Evolutionary conservation across 1,140 invertebrate species (phyloP).

Genomic region (Pseudachorutes palmiensis): DNA sequence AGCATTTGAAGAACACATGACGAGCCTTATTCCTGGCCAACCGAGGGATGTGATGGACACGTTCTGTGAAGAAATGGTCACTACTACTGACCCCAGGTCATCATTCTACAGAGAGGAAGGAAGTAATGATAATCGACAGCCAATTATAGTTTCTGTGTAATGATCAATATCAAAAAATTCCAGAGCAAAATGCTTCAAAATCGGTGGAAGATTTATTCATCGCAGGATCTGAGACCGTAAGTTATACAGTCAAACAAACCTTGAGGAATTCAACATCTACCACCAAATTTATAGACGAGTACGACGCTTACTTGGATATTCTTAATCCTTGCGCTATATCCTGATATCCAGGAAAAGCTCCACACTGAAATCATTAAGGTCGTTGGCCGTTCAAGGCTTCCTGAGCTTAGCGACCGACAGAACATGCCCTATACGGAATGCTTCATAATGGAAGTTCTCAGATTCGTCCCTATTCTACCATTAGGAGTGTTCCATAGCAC

Average conservation of each 20-base stretch:
- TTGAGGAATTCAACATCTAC: background rate
- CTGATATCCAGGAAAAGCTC: background rate
- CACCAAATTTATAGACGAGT: background rate
- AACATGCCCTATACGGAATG: conserved; percentile 36
- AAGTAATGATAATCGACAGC: background rate
- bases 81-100: background rate
- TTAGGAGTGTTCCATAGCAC: conserved; percentile 15
- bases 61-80: background rate
- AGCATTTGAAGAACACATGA: background rate
- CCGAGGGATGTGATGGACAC: background rate
- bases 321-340: background rate
- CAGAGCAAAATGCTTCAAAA: background rate
- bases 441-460: conserved; percentile 17
- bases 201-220: background rate
- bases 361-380: background rate
- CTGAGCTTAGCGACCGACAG: background rate
- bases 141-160: background rate
- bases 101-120: background rate
- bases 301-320: background rate
- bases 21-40: background rate
- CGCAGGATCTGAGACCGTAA: background rate
- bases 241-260: no score
- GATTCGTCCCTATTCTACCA: conserved; percentile 20
- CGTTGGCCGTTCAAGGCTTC: background rate
- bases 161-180: background rate